phyloP scores from a whole-genome alignment of 2,888 invertebrate genomes.

The Phymatocera aterrima region DNA sequence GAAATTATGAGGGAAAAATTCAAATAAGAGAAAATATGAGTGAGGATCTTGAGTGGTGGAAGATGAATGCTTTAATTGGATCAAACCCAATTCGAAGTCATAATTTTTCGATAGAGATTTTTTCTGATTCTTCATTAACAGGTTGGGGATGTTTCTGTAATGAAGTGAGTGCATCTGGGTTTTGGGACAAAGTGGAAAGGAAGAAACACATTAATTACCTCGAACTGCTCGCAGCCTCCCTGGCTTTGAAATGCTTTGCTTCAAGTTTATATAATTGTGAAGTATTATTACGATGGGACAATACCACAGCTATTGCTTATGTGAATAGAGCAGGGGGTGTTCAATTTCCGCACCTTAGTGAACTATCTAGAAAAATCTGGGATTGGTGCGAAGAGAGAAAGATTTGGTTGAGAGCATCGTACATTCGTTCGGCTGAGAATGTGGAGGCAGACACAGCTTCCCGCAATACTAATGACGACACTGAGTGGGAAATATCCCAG shows the following conservation, averaged over 20 bases:
- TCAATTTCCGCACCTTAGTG: background rate
- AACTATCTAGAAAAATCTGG: slow-evolving; percentile 13
- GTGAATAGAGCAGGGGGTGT: slow-evolving; percentile 7
- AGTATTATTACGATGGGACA: slow-evolving; percentile 53
- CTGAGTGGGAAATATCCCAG: slow-evolving; percentile 52
- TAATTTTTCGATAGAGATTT: slow-evolving; percentile 48
- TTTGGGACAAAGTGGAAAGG: slow-evolving; percentile 48
- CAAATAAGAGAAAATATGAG: slow-evolving; percentile 37
- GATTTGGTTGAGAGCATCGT: slow-evolving; percentile 1
- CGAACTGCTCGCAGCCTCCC: slow-evolving; percentile 52
- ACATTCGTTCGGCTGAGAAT: slow-evolving; percentile 2
- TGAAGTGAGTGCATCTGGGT: slow-evolving; percentile 39
- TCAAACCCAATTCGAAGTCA: slow-evolving; percentile 51
- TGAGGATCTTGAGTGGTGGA: slow-evolving; percentile 54
- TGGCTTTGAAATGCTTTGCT: slow-evolving; percentile 52
- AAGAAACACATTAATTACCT: slow-evolving; percentile 52
- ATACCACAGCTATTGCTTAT: slow-evolving; percentile 55
- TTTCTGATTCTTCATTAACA: slow-evolving; percentile 51
- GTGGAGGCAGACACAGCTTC: slow-evolving; percentile 12
- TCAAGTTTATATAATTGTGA: slow-evolving; percentile 47
- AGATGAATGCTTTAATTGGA: slow-evolving; percentile 39
- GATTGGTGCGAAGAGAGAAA: slow-evolving; percentile 10
- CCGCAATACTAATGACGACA: slow-evolving; percentile 43
- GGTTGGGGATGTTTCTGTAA: slow-evolving; percentile 54
- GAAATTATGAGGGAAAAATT: slow-evolving; percentile 50